Evolutionary conservation across 2,797 vertebrate genomes (phyloP).

Genomic region (Decapterus maruadsi): DNA sequence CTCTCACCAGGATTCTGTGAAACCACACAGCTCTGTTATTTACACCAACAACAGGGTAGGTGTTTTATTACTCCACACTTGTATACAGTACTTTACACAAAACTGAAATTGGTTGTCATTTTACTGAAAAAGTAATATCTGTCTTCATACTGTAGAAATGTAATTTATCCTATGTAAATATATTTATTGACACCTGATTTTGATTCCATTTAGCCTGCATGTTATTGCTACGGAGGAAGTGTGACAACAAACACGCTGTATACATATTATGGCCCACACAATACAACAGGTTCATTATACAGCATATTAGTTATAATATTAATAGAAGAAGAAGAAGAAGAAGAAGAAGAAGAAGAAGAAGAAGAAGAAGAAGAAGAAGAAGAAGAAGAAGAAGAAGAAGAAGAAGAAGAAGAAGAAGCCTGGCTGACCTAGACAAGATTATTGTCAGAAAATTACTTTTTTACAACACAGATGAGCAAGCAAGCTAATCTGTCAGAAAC

Average conservation of each 20-base stretch:
- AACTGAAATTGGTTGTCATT: not conserved
- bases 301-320: not conserved
- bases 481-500: not conserved
- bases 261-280: not conserved
- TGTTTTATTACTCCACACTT: conserved; percentile 27
- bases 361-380: not conserved
- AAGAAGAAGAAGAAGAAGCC: not conserved
- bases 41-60: conserved; percentile 1
- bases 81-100: too few relatives aligned
- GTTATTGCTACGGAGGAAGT: not conserved
- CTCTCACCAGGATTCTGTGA: conserved; percentile 7
- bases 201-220: not conserved
- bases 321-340: too few relatives aligned
- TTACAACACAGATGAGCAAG: not conserved
- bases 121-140: not conserved
- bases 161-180: not conserved
- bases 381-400: not conserved
- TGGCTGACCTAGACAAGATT: not conserved
- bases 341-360: not conserved
- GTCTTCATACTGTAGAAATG: not conserved
- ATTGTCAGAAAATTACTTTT: not conserved
- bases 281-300: not conserved
- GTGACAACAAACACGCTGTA: not conserved
- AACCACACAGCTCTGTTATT: conserved; percentile 11
- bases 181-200: not conserved